These are phyloP conservation scores for Pinna nobilis DNA, from an alignment of 1,140 invertebrate genomes.

Conservation along the genomic window DNA sequence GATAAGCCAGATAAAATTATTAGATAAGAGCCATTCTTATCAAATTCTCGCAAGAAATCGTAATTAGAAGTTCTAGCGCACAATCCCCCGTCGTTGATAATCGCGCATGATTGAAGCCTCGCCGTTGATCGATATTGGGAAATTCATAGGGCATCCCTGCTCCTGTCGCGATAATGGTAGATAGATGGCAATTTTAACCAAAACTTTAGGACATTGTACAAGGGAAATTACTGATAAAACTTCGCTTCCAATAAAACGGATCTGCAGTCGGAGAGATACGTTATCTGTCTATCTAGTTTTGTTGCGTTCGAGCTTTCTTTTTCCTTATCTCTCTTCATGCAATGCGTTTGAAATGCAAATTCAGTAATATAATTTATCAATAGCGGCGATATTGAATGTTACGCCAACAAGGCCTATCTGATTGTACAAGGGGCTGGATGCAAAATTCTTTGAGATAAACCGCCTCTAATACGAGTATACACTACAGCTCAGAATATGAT, in stretches of 20 bases:
- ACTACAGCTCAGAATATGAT: no score
- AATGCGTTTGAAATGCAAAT: slow-evolving; percentile 64
- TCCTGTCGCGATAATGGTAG: slow-evolving; percentile 47
- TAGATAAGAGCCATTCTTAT: slow-evolving; percentile 47
- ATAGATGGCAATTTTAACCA: slow-evolving; percentile 50
- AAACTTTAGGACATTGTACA: slow-evolving; percentile 46
- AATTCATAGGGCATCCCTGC: slow-evolving; percentile 35
- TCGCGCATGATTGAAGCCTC: slow-evolving; percentile 54
- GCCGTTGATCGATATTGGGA: slow-evolving; percentile 53
- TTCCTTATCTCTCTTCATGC: slow-evolving; percentile 52
- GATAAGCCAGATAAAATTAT: slow-evolving; percentile 49
- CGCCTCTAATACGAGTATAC: no score
- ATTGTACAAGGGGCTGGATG: no score
- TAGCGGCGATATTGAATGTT: slow-evolving; percentile 42
- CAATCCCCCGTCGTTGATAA: slow-evolving; percentile 49
- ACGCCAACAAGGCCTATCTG: no score
- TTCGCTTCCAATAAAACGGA: slow-evolving; percentile 32
- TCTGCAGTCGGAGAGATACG: slow-evolving; percentile 24
- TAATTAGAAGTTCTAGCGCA: slow-evolving; percentile 56
- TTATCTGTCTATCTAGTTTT: slow-evolving; percentile 29
- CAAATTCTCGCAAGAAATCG: slow-evolving; percentile 50
- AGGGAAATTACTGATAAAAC: slow-evolving; percentile 35
- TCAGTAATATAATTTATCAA: slow-evolving; percentile 48
- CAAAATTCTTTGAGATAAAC: no score
- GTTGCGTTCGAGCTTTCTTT: slow-evolving; percentile 29